These are phyloP conservation scores for Dynastes tityus DNA, from an alignment of 2,888 invertebrate species.

Conservation along the genomic window DNA sequence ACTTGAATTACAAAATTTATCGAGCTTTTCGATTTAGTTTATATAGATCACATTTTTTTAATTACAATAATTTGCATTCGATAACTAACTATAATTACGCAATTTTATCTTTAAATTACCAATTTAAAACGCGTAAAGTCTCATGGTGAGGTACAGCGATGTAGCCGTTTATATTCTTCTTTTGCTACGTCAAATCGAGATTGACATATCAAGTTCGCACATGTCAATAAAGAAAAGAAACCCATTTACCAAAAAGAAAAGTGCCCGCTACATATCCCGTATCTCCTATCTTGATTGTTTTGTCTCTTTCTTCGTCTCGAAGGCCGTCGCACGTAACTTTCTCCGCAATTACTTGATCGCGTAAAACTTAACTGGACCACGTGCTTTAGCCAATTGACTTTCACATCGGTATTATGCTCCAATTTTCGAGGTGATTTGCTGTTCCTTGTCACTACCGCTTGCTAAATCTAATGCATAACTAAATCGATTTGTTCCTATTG, in stretches of 20 bases:
- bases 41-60: too few relatives aligned
- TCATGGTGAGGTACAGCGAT: background rate
- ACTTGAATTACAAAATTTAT: too few relatives aligned
- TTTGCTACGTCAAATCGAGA: background rate
- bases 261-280: background rate
- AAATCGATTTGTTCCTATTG: slow-evolving; percentile 9
- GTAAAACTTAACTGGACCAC: slow-evolving; percentile 41
- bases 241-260: slow-evolving; percentile 31
- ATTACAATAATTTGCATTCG: too few relatives aligned
- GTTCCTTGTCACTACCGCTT: background rate
- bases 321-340: slow-evolving; percentile 26
- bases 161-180: background rate
- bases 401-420: slow-evolving; percentile 36
- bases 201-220: slow-evolving; percentile 44
- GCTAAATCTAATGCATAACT: slow-evolving; percentile 16
- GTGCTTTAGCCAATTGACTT: slow-evolving; percentile 38
- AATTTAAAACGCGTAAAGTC: too few relatives aligned
- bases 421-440: slow-evolving; percentile 43
- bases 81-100: too few relatives aligned
- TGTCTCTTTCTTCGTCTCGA: slow-evolving; percentile 23
- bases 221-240: slow-evolving; percentile 40
- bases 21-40: too few relatives aligned
- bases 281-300: background rate
- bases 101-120: too few relatives aligned
- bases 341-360: slow-evolving; percentile 39